These are phyloP conservation scores for Enteromius afrohamiltoni DNA, from an alignment of 2,797 vertebrate species.

Conservation along the genomic window DNA sequence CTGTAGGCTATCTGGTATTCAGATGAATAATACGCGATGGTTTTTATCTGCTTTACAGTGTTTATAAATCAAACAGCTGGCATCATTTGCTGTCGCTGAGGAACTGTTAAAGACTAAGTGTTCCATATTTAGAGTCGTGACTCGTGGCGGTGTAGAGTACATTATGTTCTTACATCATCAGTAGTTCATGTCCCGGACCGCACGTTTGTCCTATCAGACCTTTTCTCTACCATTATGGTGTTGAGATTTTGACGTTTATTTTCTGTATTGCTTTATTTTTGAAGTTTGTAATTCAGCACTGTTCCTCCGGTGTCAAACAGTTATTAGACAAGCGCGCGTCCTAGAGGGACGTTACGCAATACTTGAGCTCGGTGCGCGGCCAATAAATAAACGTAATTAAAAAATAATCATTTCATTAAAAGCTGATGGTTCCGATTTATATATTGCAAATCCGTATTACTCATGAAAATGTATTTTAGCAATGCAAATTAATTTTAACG, in stretches of 20 bases:
- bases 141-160: constrained; percentile 22
- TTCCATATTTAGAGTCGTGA: constrained; percentile 2
- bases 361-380: not conserved
- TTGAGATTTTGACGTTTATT: not conserved
- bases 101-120: not conserved
- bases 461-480: not conserved
- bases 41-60: not conserved
- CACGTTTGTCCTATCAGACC: not conserved
- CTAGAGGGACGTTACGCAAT: constrained; percentile 29
- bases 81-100: not conserved
- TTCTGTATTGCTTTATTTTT: not conserved
- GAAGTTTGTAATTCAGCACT: constrained; percentile 7
- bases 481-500: not conserved
- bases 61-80: not conserved
- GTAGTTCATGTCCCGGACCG: not conserved
- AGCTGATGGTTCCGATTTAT: not conserved
- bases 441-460: not conserved
- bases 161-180: constrained; percentile 27
- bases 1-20: not conserved
- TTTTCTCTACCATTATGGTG: not conserved
- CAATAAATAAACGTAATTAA: not conserved
- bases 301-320: not conserved
- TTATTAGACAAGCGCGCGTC: constrained; percentile 21
- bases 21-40: not conserved
- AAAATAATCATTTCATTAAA: not conserved